Base-by-base conservation (phyloP, 2,113 vertebrate species). In the human region DNA sequence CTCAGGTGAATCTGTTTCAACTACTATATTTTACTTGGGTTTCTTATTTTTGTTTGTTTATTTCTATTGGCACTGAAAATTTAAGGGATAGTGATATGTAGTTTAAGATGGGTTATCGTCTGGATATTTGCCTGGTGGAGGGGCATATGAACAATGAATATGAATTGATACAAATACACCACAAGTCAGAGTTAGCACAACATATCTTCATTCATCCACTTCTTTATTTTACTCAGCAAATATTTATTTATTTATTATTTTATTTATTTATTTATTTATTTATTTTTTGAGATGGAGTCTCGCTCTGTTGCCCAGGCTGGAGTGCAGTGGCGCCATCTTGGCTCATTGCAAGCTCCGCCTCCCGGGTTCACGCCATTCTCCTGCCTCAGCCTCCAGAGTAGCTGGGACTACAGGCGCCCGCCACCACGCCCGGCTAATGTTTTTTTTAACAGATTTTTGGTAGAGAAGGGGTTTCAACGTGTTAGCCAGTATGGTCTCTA, bases 261-360 rank as follows among this genome's bases (percentile, higher is more conserved):
- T 6, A 52, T 52, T 52, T 5, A 50, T 50, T 52, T 17, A 52
- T 52, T 52, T 52, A 0, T 55, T 55, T 55, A 17, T 52, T 55
- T 55, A 20, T 55, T 55, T 55, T 55, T 55, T 0, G 18, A 55
- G 52, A 55, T 20, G 52, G 52, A 55, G 52, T 55, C 52, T 55
- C 18, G 0, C 52, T 55, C 52, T 55, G 6, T 55, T 6, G 6
- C 52, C 52, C 52, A 20, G 17, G 52, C 52, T 55, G 1, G 6
- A 55, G 6, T 55, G 18, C 6, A 55, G 52, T 18, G 52, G 0
- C 6, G 6, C 52, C 7, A 20, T 55, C 18, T 55, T 0, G 0
- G 52, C 52, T 55, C 52, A 20, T 18, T 55, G 52, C 6, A 55
- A 55, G 52, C 52, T 55, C 52, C 52, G 0, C 52, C 52, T 55